Evolutionary conservation across 2,797 vertebrate species (phyloP).

Genomic region (Chlorospingus semifuscus): DNA sequence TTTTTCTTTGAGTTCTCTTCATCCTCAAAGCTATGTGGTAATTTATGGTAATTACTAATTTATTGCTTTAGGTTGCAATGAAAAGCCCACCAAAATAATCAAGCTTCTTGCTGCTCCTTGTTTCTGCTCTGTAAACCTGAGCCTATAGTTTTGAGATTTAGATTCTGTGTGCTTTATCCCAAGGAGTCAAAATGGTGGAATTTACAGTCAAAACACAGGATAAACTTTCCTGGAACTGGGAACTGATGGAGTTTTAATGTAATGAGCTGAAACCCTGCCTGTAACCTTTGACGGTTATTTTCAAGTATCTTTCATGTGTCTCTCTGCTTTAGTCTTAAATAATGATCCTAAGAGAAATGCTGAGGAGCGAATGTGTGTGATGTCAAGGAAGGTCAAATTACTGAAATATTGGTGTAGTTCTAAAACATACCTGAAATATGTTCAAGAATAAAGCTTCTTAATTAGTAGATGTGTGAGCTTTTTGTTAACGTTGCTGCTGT

Average conservation of each 20-base stretch:
- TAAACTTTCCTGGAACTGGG: background rate
- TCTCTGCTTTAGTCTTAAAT: background rate
- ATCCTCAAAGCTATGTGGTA: background rate
- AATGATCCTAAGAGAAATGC: background rate
- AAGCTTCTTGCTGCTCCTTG: background rate
- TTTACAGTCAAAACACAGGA: background rate
- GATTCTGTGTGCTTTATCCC: background rate
- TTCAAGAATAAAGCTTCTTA: slow-evolving; percentile 18
- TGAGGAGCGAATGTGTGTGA: background rate
- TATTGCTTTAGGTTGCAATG: background rate
- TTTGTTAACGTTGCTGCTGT: slow-evolving; percentile 1
- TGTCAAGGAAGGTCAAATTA: slow-evolving; percentile 10
- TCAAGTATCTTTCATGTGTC: background rate
- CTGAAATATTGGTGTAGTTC: background rate
- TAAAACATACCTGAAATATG: slow-evolving; percentile 22
- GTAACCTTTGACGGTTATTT: background rate
- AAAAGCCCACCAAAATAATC: background rate
- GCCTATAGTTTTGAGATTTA: background rate
- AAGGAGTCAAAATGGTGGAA: background rate
- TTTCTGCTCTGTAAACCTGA: background rate
- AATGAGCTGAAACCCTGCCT: background rate
- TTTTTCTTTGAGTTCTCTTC: background rate
- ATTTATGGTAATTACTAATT: background rate
- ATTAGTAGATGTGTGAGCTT: background rate
- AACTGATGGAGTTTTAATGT: background rate